Conservation (phyloP, 2,888 invertebrate species). For the Oscheius myriophilus region DNA sequence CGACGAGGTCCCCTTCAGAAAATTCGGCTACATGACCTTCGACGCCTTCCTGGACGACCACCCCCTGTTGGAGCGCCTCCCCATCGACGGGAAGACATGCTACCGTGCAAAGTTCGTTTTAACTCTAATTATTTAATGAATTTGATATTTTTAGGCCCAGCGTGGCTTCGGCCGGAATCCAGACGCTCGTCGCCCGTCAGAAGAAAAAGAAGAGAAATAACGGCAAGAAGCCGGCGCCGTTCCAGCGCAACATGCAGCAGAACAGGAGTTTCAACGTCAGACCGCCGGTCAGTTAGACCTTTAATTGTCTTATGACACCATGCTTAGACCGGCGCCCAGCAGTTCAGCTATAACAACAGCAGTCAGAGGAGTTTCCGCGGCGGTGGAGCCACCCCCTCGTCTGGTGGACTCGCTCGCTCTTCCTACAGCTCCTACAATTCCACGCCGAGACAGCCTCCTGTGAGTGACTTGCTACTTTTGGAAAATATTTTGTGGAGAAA, state of each 20-base stretch:
- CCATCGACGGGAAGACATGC: conserved; percentile 9
- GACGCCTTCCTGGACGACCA: conserved; percentile 24
- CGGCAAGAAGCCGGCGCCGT: conserved; percentile 5
- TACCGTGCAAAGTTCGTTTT: conserved; percentile 22
- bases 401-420: no score
- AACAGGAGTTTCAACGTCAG: neutral
- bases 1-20: conserved; percentile 22
- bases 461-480: no score
- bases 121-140: no score
- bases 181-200: conserved; percentile 12
- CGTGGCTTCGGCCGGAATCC: conserved; percentile 15
- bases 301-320: no score
- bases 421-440: no score
- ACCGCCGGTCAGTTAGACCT: no score
- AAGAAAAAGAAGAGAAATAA: conserved; percentile 25
- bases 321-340: no score
- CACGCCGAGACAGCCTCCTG: no score
- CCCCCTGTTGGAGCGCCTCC: conserved; percentile 2
- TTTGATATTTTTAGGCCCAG: neutral
- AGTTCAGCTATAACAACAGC: no score
- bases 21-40: conserved; percentile 17
- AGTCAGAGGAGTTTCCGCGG: no score
- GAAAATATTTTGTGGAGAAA: no score
- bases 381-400: no score
- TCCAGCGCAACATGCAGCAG: neutral